Evolutionary conservation across 1,140 invertebrate genomes (phyloP), one percentile per base, ranked within the genome.

Genomic region (Drosophila burlai): DNA sequence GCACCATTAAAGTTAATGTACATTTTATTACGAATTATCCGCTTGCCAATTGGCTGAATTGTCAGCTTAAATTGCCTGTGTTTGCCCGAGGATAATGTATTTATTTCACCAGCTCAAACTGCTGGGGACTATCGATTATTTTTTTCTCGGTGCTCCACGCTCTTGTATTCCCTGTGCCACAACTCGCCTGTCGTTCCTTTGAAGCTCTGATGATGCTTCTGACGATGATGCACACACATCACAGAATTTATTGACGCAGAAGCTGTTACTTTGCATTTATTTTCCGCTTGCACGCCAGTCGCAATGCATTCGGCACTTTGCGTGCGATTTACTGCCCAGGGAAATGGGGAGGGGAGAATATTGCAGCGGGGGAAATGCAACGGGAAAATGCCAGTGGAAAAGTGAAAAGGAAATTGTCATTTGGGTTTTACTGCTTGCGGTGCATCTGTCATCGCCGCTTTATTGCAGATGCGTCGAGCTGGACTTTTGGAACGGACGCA

Each of bases 401-500:
- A 49, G 24, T 40, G 65, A 63, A 38, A 65, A 31, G 26, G 71
- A 75, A 75, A 75, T 57, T 55, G 52, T 54, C 80, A 74, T 65
- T 80, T 80, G 9, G 15, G 38, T 64, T 84, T 82, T 90, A 71
- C 15, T 40, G 36, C 54, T 11, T 57, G 54, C 36, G 54, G 40
- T 18, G 63, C 40, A 21, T 52, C 52, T 5, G 34, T 47, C 31
- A 24, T 54, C 21, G 29, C n/a, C 13, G 50, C 29, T 40, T 34
- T 54, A 16, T 24, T 55, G 34, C 72, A 93, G 92, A 84, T 99
- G 98, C 93, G 97, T 99, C 1, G 99, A 99, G 93, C 94, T 99
- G 74, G 99, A 99, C 94, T 99, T 99, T 93, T 99, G 98, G 98
- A 99, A 99, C 93, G 97, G 98, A 1, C 95, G 96, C 80, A 96